Evolutionary conservation across 2,888 invertebrate genomes (phyloP), one percentile per base, ranked within the genome.

Genomic region (Meiosimyza decipiens): DNA sequence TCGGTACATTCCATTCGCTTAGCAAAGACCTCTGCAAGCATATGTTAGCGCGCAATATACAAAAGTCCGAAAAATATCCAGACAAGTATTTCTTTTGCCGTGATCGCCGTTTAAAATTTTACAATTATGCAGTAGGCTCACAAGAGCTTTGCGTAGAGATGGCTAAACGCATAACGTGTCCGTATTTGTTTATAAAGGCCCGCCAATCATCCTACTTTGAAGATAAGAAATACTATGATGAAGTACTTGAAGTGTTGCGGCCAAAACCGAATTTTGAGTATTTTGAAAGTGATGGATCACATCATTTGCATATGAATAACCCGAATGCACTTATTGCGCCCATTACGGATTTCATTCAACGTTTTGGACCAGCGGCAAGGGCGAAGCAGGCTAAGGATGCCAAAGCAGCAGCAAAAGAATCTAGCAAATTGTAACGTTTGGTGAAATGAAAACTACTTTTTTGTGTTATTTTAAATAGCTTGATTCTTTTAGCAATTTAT

Each of bases 221-320:
- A 62, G 85, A 88, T 1, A 90, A 90, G 78, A 87, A 89, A 73
- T 89, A 89, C 79, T 89, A 90, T 73, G 88, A 90, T 60, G 90
- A 90, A 80, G 89, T 91, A 77, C 81, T 91, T 18, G 89, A 90
- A 71, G 80, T 89, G 22, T 81, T 93, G 55, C 88, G 88, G 71
- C 86, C 87, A 72, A 88, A 91, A 79, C 84, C 86, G 0, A 88
- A 90, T 74, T 92, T 91, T 79, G 89, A 90, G 81, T 89, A 89
- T 78, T 88, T 91, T 63, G 88, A 89, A 72, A 86, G 92, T 1
- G 89, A 91, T 68, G 94, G 94, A 2, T 89, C 90, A 3, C 94
- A 94, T 87, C 93, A 94, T 85, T 87, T 92, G 73, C 94, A 94
- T 86, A 88, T 95, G 77, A 92, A 91, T 78, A 88, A 91, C 80